These are phyloP conservation scores for Penaeus indicus DNA, from an alignment of 1,140 invertebrate genomes.

Conservation along the genomic window DNA sequence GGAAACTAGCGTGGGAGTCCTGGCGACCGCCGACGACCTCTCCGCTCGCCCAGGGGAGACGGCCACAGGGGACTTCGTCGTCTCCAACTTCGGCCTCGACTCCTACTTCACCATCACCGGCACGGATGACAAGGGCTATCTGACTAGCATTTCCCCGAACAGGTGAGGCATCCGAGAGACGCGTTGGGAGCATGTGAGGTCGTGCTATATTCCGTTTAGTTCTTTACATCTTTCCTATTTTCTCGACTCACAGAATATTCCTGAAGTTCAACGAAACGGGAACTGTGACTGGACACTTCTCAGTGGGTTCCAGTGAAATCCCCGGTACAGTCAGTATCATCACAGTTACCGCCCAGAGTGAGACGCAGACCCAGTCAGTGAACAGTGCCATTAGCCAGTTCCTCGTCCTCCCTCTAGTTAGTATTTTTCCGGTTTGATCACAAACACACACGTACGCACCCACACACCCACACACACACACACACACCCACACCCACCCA, in stretches of 20 bases:
- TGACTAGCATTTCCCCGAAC: background rate
- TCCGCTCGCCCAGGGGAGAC: background rate
- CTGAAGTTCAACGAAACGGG: background rate
- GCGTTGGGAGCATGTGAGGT: too few species aligned
- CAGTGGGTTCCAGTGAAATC: background rate
- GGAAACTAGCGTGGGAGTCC: background rate
- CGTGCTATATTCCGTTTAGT: too few species aligned
- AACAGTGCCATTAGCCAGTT: constrained; percentile 5
- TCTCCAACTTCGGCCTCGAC: background rate
- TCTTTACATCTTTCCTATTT: background rate
- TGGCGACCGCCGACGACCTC: background rate
- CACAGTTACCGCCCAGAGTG: background rate
- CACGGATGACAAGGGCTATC: background rate
- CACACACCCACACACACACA: too few species aligned
- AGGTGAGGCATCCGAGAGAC: background rate
- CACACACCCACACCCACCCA: too few species aligned
- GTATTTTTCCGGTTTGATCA: too few species aligned
- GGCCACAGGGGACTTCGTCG: background rate
- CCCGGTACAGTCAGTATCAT: constrained; percentile 7
- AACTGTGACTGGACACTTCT: background rate
- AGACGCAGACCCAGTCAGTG: background rate
- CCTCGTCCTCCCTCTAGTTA: too few species aligned
- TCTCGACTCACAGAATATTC: background rate
- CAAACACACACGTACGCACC: too few species aligned
- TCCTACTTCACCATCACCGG: background rate